Percentiles rank a stretch among this genome's conserved stretches.
Conservation (phyloP, 2,888 invertebrate species). For the Mesorhabditis belari region DNA sequence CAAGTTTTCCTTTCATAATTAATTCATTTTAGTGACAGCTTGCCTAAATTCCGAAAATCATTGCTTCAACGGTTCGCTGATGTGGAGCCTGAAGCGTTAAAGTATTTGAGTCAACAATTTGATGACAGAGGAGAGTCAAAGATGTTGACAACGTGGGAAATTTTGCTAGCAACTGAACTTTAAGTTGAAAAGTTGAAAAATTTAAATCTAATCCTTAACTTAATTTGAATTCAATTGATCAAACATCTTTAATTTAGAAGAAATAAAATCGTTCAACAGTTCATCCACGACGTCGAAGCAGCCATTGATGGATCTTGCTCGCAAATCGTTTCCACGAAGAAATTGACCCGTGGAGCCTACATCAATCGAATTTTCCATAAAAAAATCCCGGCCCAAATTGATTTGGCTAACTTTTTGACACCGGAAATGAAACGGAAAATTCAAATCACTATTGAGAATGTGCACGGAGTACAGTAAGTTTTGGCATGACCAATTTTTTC, state of each 20-base stretch:
- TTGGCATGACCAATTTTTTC: no score
- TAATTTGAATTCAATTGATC: no score
- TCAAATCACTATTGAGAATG: constrained; percentile 95
- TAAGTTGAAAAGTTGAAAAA: no score
- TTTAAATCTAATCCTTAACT: no score
- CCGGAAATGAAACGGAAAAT: constrained; percentile 93
- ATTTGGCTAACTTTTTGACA: constrained; percentile 98
- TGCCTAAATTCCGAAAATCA: constrained; percentile 85
- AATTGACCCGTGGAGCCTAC: constrained; percentile 94
- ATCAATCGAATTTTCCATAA: constrained; percentile 95
- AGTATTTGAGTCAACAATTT: constrained; percentile 94
- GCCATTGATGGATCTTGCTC: constrained; percentile 76
- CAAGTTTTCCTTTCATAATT: no score
- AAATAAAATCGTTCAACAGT: constrained; percentile 88
- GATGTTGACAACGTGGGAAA: no score
- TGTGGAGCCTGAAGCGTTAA: constrained; percentile 97
- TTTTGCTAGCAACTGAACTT: no score
- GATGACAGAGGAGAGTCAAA: constrained; percentile 98
- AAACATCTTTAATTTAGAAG: no score
- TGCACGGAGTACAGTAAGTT: constrained; percentile 86
- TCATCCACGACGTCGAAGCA: constrained; percentile 93
- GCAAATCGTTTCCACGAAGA: constrained; percentile 89
- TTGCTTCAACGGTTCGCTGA: constrained; percentile 87
- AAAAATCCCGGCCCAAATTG: constrained; percentile 95
- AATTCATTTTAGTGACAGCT: no score